These are phyloP conservation scores for Rhadinocentrus ornatus DNA, from an alignment of 2,797 vertebrate genomes.

Conservation along the genomic window DNA sequence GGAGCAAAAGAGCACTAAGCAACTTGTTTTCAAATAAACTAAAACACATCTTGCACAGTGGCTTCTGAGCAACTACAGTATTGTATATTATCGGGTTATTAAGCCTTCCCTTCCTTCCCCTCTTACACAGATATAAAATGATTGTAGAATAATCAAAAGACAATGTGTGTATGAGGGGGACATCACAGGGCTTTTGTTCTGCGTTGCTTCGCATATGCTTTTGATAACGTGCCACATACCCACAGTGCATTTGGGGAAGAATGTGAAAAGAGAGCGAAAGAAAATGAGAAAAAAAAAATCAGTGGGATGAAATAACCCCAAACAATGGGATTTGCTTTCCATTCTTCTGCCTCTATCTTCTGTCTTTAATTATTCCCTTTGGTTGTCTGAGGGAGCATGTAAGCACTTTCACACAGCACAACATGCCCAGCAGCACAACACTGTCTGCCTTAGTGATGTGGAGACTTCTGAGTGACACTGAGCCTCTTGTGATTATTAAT, in stretches of 20 bases:
- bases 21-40: slow-evolving; percentile 84
- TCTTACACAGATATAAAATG: slow-evolving; percentile 76
- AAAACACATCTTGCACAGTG: slow-evolving; percentile 86
- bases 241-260: slow-evolving; percentile 79
- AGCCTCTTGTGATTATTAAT: slow-evolving; percentile 86
- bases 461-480: slow-evolving; percentile 83
- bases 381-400: slow-evolving; percentile 82
- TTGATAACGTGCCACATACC: slow-evolving; percentile 79
- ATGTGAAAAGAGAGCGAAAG: slow-evolving; percentile 71
- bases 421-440: slow-evolving; percentile 81
- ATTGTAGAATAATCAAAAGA: slow-evolving; percentile 85
- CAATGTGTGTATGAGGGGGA: slow-evolving; percentile 79
- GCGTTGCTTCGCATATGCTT: slow-evolving; percentile 76
- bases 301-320: slow-evolving; percentile 82
- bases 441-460: slow-evolving; percentile 81
- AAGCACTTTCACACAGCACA: slow-evolving; percentile 82
- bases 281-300: slow-evolving; percentile 79
- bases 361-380: slow-evolving; percentile 89
- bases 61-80: slow-evolving; percentile 57
- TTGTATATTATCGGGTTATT: slow-evolving; percentile 90
- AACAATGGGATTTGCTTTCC: slow-evolving; percentile 85
- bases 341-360: slow-evolving; percentile 83
- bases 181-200: slow-evolving; percentile 83
- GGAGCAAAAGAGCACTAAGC: slow-evolving; percentile 63
- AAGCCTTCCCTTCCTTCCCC: slow-evolving; percentile 87